Evolutionary conservation across 2,113 vertebrate genomes (phyloP), one percentile per base, ranked within the genome.

Genomic region (Microtus richardsoni): DNA sequence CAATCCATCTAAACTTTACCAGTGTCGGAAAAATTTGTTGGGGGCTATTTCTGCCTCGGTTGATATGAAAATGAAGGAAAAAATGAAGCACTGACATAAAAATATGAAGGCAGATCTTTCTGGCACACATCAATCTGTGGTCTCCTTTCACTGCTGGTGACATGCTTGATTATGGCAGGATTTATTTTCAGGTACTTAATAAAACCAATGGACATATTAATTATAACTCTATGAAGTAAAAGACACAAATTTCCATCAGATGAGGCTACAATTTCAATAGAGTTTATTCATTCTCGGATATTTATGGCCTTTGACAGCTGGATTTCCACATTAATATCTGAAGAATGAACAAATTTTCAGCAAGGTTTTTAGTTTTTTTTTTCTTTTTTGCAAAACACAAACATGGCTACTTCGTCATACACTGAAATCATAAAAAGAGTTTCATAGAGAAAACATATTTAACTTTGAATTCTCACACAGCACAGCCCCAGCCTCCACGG

Each of bases 171-270:
- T 44, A n/a, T 3, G n/a, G 68, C 6, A 54, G 44, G 82, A 84
- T 64, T 83, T 89, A 60, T 84, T 88, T 95, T 66, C 44, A 93
- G 58, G 16, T 73, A 54, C 87, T 92, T 94, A 94, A 77, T 73
- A 89, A 85, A 64, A 70, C 24, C 47, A 96, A 26, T 91, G 17
- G 33, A 70, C 75, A 91, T 71, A 60, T 93, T 83, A 87, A 96
- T 87, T 78, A 74, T 85, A 30, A 92, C 19, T 71, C 91, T 39
- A 78, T 14, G 60, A 93, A 91, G 73, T 60, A 92, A 89, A 89
- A 82, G 33, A 92, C 7, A 92, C 3, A 80, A 88, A 74, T 90
- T 96, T 89, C 30, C 66, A 91, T 64, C 54, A 77, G 88, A 64
- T 49, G 74, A 88, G 21, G 6, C 88, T 94, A 28, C 5, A 47